phyloP scores from a whole-genome alignment of 2,888 invertebrate species.

The Schizaphis graminum region DNA sequence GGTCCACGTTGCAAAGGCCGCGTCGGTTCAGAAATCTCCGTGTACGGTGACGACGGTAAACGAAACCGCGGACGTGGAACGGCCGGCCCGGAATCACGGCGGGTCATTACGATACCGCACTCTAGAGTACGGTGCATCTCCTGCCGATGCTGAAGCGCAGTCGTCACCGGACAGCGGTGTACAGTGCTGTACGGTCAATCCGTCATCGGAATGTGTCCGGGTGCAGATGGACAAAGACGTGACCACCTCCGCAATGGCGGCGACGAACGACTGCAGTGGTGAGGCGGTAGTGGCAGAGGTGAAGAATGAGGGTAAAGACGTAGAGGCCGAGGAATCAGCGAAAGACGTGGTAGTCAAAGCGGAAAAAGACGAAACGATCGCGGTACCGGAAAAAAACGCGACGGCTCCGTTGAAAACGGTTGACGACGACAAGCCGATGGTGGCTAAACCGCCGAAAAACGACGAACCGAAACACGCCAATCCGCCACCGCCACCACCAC shows the following conservation, averaged over 20 bases:
- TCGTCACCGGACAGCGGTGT: background rate
- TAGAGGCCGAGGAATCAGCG: background rate
- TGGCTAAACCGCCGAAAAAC: background rate
- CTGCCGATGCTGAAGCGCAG: background rate
- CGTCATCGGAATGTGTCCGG: background rate
- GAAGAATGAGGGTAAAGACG: background rate
- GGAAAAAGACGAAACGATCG: background rate
- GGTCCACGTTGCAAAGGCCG: background rate
- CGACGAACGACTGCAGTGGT: background rate
- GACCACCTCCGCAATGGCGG: background rate
- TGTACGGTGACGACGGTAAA: constrained; percentile 1
- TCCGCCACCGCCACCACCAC: constrained; percentile 46
- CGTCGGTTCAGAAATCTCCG: background rate
- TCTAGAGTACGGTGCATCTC: constrained; percentile 58
- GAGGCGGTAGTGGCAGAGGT: background rate
- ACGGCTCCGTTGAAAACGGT: background rate
- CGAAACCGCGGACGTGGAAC: background rate
- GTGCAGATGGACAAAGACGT: background rate
- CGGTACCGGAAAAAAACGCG: background rate
- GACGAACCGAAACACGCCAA: constrained; percentile 3
- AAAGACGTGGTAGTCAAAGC: background rate
- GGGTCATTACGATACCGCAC: constrained; percentile 34
- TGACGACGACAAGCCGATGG: too few species aligned
- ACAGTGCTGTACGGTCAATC: background rate
- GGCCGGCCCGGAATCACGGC: background rate